Base-by-base conservation (phyloP, 2,113 vertebrate species). In the Amia ocellicauda region DNA sequence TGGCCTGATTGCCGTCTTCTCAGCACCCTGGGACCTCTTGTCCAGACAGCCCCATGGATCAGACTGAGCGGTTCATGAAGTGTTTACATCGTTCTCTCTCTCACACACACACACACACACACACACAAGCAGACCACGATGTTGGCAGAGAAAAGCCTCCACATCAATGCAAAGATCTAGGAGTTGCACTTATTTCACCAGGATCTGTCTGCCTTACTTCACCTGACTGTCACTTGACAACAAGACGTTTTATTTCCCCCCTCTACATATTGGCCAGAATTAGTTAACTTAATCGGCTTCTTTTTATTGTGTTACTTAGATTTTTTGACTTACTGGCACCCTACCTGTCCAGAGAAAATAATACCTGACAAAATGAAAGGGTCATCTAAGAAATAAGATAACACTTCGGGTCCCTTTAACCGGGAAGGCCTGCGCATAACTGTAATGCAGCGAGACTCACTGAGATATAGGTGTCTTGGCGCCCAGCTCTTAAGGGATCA, bases 1-100 rank as follows among this genome's bases (percentile, higher is more conserved):
- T 86, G 84, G 87, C 86, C 85, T 92, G 90, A 92, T 90, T 90
- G 88, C 88, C 90, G 79, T 76, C 85, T 88, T 90, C 89, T 80
- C 78, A 82, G 77, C 89, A 77, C 81, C 90, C 80, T 83, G 90
- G 89, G 90, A 92, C 85, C 59, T 80, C 85, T 78, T 83, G 79
- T 84, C 85, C 82, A 92, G 89, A 90, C 88, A 90, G 85, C 90
- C 85, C 27, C 77, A 92, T 92, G 85, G 85, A 89, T 90, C 88
- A 88, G 85, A 11, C 31, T 7, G 31, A 36, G 31, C 31, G 11
- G 31, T 89, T 92, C 90, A 92, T 90, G 89, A 90, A 92, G 90
- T 90, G 88, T 89, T 90, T 91, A 90, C 86, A 84, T 78, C 63
- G 80, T 71, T 83, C 52, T 56, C 40, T 69, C 62, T 8, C 63